Percentiles rank a stretch among this genome's conserved stretches.
phyloP scores from a whole-genome alignment of 2,113 vertebrate genomes.

The Mionectes macconnelli region DNA sequence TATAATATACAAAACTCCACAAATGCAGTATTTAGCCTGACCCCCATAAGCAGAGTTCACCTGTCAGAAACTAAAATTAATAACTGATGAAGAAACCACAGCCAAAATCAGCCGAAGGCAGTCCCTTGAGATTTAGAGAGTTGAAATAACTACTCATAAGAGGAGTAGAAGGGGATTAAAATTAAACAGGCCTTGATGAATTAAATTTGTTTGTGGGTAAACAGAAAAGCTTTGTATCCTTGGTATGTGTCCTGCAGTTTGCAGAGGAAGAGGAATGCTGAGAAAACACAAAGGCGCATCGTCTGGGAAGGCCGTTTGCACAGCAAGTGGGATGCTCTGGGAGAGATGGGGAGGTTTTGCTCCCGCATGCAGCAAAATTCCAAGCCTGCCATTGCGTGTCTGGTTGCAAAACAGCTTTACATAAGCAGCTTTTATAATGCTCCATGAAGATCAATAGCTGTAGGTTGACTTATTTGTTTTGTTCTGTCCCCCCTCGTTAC shows the following conservation, averaged over 20 bases:
- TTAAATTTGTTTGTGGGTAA: not conserved
- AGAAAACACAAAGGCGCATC: not conserved
- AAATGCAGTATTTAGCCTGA: not conserved
- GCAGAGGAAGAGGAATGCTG: not conserved
- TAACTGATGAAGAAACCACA: not conserved
- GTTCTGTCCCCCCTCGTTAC: not conserved
- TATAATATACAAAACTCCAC: not conserved
- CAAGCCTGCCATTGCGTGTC: not conserved
- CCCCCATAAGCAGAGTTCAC: not conserved
- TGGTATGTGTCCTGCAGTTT: not conserved
- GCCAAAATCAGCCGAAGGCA: not conserved
- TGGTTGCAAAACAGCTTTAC: slow-evolving; percentile 26
- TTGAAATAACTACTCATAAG: not conserved
- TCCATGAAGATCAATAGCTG: slow-evolving; percentile 34
- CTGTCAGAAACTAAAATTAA: not conserved
- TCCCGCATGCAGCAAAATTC: not conserved
- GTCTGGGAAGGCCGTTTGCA: not conserved
- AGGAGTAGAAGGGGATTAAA: not conserved
- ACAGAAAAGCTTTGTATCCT: not conserved
- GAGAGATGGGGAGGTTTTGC: not conserved
- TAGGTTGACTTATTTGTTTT: not conserved
- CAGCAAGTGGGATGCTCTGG: not conserved
- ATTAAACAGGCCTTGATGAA: not conserved
- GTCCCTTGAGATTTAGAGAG: not conserved
- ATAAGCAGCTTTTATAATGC: slow-evolving; percentile 36